phyloP scores from a whole-genome alignment of 2,888 invertebrate species.

The Hypolimnas misippus region DNA sequence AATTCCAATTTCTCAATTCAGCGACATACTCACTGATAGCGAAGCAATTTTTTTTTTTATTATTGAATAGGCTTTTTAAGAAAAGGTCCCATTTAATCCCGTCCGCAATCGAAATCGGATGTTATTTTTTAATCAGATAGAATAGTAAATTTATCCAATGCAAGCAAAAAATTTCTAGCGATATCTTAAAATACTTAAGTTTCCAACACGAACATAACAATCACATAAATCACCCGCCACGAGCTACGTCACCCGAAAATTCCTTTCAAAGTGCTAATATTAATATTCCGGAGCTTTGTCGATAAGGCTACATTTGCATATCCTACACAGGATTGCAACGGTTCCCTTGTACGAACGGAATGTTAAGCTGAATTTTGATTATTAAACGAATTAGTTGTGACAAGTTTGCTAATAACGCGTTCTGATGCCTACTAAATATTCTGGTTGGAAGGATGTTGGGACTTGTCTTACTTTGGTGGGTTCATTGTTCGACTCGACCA shows the following conservation, averaged over 20 bases:
- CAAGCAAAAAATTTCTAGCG: no score
- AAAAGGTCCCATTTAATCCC: no score
- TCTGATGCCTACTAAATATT: slow-evolving; percentile 14
- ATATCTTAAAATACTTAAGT: no score
- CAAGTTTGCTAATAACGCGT: slow-evolving; percentile 30
- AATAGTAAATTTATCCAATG: no score
- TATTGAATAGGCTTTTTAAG: no score
- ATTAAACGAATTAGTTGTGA: slow-evolving; percentile 35
- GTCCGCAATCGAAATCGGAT: no score
- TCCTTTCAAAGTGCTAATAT: slow-evolving; percentile 30
- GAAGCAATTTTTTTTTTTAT: no score
- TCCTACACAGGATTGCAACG: slow-evolving; percentile 36
- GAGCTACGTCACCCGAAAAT: slow-evolving; percentile 21
- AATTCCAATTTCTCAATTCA: no score
- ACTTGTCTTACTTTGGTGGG: neutral
- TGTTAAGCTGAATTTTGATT: slow-evolving; percentile 37
- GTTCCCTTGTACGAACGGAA: slow-evolving; percentile 33
- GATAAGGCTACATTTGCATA: slow-evolving; percentile 39
- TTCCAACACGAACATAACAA: neutral
- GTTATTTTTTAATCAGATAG: no score
- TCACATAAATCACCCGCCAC: neutral
- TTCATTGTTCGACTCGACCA: no score
- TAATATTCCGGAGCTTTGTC: slow-evolving; percentile 34
- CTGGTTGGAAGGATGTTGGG: slow-evolving; percentile 6
- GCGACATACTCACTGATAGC: no score